Base-by-base conservation (phyloP, 2,113 vertebrate genomes). In the Shinisaurus crocodilurus region DNA sequence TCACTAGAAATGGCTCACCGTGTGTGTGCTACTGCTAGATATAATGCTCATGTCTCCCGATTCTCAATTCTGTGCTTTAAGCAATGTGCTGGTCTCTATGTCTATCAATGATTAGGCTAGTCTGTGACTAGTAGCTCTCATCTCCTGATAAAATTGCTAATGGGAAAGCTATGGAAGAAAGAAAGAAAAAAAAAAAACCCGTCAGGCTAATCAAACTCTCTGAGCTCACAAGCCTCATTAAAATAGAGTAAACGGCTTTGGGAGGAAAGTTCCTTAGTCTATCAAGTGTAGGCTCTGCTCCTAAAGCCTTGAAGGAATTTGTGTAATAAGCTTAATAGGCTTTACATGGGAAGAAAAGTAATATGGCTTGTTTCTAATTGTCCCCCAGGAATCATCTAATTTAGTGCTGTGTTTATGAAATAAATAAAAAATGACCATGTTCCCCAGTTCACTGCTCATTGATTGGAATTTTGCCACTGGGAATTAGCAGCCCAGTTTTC, bases 361-460 rank as follows among this genome's bases (percentile, higher is more conserved):
- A 89, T 75, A 85, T 13, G 82, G 45, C 76, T 92, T 92, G 43
- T 82, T 93, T 77, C 72, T 94, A 92, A 92, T n/a, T 90, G n/a
- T 91, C 82, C 60, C 77, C 82, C 54, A 74, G 75, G 83, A 94
- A 88, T 93, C 81, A 90, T 87, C 90, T 89, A 88, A 85, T 88
- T 27, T 18, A 93, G 76, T 54, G 91, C 54, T 85, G 86, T 70
- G 89, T 13, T 84, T 92, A 90, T 91, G 84, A 83, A 90, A 80
- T 90, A 90, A 27, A 88, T 89, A 93, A 90, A 90, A 90, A 69
- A 69, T 93, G 87, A 87, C 65, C 79, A 87, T 92, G 50, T 79
- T 54, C 18, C 16, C 45, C 54, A 9, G 75, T 80, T 93, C 79
- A 87, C 37, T 88, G 67, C 82, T 94, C 81, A 27, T 94, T 88